Percentiles rank a stretch among this genome's conserved stretches.
Evolutionary conservation across 2,113 vertebrate genomes (phyloP).

Genomic region (Raja brachyura): DNA sequence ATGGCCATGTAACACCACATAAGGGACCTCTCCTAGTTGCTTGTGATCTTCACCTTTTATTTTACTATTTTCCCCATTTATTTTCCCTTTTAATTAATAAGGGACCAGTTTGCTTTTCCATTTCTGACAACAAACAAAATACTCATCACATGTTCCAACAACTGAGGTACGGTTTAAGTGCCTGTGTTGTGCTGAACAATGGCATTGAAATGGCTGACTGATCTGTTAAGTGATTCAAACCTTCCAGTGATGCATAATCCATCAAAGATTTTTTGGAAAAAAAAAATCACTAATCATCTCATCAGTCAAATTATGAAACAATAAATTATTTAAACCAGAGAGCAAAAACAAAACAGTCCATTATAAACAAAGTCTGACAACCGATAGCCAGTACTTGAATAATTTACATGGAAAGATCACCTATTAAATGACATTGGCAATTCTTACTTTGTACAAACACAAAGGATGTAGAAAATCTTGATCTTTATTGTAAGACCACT

Average conservation of each 20-base stretch:
- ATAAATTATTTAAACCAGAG: conserved; percentile 22
- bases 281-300: conserved; percentile 5
- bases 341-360: background rate
- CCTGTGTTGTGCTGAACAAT: background rate
- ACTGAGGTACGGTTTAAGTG: background rate
- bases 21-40: background rate
- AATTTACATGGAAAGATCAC: conserved; percentile 26
- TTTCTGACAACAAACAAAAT: background rate
- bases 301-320: conserved; percentile 7
- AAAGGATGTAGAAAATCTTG: background rate
- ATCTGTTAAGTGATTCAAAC: conserved; percentile 16
- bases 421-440: conserved; percentile 16
- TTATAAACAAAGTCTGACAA: conserved; percentile 22
- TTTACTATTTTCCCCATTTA: background rate
- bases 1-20: background rate
- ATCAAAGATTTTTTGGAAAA: too few species aligned
- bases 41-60: background rate
- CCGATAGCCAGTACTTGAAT: conserved; percentile 14
- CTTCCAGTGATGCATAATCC: too few species aligned
- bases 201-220: background rate
- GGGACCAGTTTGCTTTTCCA: too few species aligned
- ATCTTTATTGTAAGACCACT: background rate
- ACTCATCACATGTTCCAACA: background rate
- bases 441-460: background rate
- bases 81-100: background rate